Base-by-base conservation (phyloP, 2,888 invertebrate genomes). In the Catonia carolina region DNA sequence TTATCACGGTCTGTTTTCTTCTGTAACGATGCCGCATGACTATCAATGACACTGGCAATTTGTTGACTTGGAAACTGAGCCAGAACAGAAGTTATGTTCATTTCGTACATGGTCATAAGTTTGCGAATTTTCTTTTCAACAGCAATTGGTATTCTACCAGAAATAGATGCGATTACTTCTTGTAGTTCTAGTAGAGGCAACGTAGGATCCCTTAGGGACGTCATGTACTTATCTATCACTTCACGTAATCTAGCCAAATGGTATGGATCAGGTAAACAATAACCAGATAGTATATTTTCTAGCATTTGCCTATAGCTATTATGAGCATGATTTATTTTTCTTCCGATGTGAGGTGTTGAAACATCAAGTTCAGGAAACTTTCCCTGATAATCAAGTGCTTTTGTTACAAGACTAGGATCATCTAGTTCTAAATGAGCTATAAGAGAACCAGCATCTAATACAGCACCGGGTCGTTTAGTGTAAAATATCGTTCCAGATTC, bases 11-110 rank as follows among this genome's bases (percentile, higher is more conserved):
- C 97, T 0, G 92, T 75, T 7, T 93, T 79, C 71, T 91, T 93
- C 58, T 89, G 88, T 58, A 97, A 75, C 0, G 91, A 92, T 0
- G 94, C 96, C 1, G 97, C 96, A 74, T 97, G 92, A 52, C 89
- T 89, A 61, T 85, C 88, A 54, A 89, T 88, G 18, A 88, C 88
- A 61, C 85, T 84, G 1, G 88, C 88, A 15, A 89, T 88, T 74
- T 91, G 89, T 67, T 96, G 97, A 66, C 94, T 94, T 1, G 97
- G 98, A 73, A 99, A 99, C 76, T 96, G 95, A 1, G 94, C 94
- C 37, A 98, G 75, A 1, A 98, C 95, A 41, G 95, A 95, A 0
- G 98, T 98, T 56, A 98, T 95, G 70, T 98, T 98, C 61, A 94
- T 81, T 69, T 94, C 92, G 71, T 98, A 98, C 1, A 91, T 74